Evolutionary conservation across 2,797 vertebrate species (phyloP), one percentile per base, ranked within the genome.

Genomic region (Tachyglossus aculeatus): DNA sequence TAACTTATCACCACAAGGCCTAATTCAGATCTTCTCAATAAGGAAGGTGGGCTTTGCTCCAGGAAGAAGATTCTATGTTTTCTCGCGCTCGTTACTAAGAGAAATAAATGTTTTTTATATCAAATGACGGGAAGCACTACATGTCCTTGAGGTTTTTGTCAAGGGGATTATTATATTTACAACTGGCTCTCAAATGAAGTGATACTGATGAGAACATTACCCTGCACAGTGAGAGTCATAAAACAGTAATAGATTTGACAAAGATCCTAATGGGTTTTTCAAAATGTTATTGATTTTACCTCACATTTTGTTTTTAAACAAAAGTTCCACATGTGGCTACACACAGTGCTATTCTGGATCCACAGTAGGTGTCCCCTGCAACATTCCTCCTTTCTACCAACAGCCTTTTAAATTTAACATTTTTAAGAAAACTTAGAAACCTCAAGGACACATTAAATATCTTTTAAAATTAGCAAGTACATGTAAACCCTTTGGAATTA

Each of bases 221-320:
- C 34, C 29, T 31, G 63, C 29, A 56, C 27, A 10, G 21, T 55
- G 51, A 31, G 29, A 14, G 6, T 60, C 8, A 3, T 24, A 41
- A 64, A 55, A 67, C 32, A 62, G 47, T 64, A 61, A 56, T 33
- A 21, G 8, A 53, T 64, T 56, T 56, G 38, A 70, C 12, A 54
- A 57, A 50, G 25, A 39, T 52, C 9, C 31, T 61, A 32, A 48
- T 6, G 16, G 29, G 27, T 25, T 72, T 32, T 61, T 66, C n/a
- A 29, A 54, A 22, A 29, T 50, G 58, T 9, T 15, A 12, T 22
- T 67, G 29, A 10, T 52, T 74, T 57, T 33, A n/a, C 4, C 11
- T 60, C 18, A 6, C 43, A 22, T 55, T 48, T 58, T 4, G 2
- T 56, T 70, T 40, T 52, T n/a, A 67, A 55, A 67, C 12, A 41